Percentiles rank a stretch among this genome's conserved stretches.
These are phyloP conservation scores for Saxidomus purpurata DNA, from an alignment of 1,140 invertebrate genomes.

Conservation along the genomic window DNA sequence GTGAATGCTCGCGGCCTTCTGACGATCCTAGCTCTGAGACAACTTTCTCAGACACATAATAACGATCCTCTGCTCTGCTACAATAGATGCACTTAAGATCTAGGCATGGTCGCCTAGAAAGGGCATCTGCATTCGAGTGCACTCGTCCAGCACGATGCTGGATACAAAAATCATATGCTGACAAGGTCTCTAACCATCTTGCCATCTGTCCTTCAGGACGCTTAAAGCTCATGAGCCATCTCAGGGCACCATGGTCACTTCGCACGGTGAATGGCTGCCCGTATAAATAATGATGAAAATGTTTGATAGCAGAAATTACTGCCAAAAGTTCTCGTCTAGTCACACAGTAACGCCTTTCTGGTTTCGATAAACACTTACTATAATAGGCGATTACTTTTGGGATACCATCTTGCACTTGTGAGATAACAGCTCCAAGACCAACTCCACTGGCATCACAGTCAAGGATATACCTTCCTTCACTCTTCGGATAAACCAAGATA, in stretches of 20 bases:
- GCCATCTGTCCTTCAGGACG: constrained; percentile 46
- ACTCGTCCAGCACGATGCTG: constrained; percentile 7
- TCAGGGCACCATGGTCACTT: constrained; percentile 8
- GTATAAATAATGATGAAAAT: constrained; percentile 25
- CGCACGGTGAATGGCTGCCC: background rate
- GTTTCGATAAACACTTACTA: constrained; percentile 7
- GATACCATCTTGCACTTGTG: constrained; percentile 77
- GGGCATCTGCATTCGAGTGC: constrained; percentile 42
- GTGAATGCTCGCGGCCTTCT: background rate
- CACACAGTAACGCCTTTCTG: constrained; percentile 40
- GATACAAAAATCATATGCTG: constrained; percentile 34
- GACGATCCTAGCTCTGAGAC: background rate
- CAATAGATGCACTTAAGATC: background rate
- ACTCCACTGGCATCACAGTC: constrained; percentile 85
- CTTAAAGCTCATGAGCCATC: constrained; percentile 55
- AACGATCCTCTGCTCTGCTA: background rate
- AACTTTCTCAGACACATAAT: background rate
- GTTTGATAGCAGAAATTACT: constrained; percentile 58
- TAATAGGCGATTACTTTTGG: constrained; percentile 41
- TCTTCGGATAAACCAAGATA: constrained; percentile 76
- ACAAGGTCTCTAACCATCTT: constrained; percentile 56
- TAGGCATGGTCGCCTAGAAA: background rate
- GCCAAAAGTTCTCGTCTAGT: constrained; percentile 63
- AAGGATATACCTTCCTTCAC: constrained; percentile 79
- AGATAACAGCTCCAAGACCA: constrained; percentile 83